These are phyloP conservation scores for Hemicentrotus pulcherrimus DNA, from an alignment of 35 echinoderm and acorn worm genomes.

Conservation along the genomic window DNA sequence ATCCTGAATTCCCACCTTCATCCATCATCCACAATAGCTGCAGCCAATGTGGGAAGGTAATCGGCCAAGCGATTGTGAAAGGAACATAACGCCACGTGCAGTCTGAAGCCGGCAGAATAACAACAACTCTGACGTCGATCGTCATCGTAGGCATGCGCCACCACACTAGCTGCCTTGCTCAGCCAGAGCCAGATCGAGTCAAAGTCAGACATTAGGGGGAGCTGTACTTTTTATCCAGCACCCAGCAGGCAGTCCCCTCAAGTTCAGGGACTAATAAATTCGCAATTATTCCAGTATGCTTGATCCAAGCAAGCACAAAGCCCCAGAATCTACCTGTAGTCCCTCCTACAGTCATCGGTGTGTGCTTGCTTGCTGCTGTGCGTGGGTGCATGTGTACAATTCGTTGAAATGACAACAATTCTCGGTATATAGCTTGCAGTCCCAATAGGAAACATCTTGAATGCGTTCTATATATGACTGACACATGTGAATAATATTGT, in stretches of 20 bases:
- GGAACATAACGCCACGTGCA: background rate
- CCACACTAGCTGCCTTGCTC: background rate
- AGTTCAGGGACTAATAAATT: constrained; percentile 19
- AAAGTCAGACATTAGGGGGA: constrained; percentile 8
- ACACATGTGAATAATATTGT: background rate
- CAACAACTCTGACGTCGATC: background rate
- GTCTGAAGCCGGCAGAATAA: background rate
- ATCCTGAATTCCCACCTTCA: background rate
- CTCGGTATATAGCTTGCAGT: background rate
- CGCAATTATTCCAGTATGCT: constrained; percentile 2
- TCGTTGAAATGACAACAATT: background rate
- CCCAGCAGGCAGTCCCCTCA: background rate
- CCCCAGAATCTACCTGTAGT: background rate
- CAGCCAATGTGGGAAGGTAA: constrained; percentile 31
- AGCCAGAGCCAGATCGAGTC: background rate
- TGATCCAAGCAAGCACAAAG: background rate
- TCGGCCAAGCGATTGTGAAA: background rate
- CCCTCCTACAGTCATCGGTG: background rate
- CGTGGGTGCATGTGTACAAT: background rate
- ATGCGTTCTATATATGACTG: background rate
- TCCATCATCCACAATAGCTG: background rate
- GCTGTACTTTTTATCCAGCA: background rate
- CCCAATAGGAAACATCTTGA: background rate
- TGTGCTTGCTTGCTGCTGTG: background rate
- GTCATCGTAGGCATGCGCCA: background rate